phyloP scores from a whole-genome alignment of 2,888 invertebrate genomes.

The Cosmopolites sordidus region DNA sequence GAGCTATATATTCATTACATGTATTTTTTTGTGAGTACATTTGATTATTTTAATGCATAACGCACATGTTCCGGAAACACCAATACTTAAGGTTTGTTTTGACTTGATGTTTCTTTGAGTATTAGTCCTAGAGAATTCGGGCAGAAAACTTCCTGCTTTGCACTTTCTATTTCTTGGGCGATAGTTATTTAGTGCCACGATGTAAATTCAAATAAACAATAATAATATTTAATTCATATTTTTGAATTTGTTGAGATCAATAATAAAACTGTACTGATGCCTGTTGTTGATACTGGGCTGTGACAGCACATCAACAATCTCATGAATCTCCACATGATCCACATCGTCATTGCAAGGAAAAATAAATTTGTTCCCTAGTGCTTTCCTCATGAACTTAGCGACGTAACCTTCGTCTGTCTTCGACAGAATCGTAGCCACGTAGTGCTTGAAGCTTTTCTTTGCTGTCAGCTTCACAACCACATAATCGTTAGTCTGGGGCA shows the following conservation, averaged over 20 bases:
- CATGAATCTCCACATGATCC: slow-evolving; percentile 19
- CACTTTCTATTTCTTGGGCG: no score
- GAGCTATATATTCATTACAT: no score
- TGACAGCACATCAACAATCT: slow-evolving; percentile 19
- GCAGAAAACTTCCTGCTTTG: no score
- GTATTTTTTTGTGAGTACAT: no score
- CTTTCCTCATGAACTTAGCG: slow-evolving; percentile 24
- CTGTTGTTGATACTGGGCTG: slow-evolving; percentile 23
- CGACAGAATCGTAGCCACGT: slow-evolving; percentile 20
- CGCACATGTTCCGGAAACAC: no score
- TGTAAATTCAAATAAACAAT: no score
- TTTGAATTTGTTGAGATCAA: slow-evolving; percentile 19
- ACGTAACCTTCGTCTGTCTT: slow-evolving; percentile 20
- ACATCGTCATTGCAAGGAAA: slow-evolving; percentile 21
- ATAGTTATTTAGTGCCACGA: no score
- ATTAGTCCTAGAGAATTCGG: no score
- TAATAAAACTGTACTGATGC: slow-evolving; percentile 22
- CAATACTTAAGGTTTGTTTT: no score
- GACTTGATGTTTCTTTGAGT: no score
- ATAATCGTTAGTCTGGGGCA: slow-evolving; percentile 22
- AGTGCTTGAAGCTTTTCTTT: slow-evolving; percentile 21
- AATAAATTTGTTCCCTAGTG: slow-evolving; percentile 19
- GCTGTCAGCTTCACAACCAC: slow-evolving; percentile 20
- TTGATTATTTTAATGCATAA: no score
- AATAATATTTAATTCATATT: slow-evolving; percentile 23